phyloP scores from a whole-genome alignment of 2,797 vertebrate species.

The Taeniopygia guttata region DNA sequence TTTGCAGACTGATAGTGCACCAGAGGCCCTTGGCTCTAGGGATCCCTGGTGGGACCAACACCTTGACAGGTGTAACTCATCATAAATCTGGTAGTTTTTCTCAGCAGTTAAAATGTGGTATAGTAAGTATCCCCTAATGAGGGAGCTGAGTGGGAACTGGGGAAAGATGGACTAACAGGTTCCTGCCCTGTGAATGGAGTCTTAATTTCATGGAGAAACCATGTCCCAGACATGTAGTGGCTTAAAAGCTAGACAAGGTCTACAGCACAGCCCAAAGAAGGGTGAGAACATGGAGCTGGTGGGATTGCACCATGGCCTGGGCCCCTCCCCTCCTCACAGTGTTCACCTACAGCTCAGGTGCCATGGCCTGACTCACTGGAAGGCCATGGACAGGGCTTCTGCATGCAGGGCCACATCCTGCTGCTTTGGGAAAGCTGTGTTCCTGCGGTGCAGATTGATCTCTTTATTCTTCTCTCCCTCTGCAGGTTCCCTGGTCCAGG shows the following conservation, averaged over 20 bases:
- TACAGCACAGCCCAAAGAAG: not conserved
- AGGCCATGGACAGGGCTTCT: not conserved
- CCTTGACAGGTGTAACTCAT: not conserved
- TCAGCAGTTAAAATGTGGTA: not conserved
- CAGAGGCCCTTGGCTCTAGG: not conserved
- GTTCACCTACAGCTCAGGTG: not conserved
- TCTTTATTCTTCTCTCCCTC: not conserved
- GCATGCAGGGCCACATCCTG: too few relatives aligned
- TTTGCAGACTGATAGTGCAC: not conserved
- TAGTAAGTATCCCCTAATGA: not conserved
- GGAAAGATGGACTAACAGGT: not conserved
- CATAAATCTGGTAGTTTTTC: not conserved
- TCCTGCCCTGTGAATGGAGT: not conserved
- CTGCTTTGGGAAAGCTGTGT: not conserved
- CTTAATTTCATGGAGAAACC: not conserved
- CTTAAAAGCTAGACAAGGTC: not conserved
- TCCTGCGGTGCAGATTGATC: not conserved
- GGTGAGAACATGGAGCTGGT: not conserved
- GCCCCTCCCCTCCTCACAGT: not conserved
- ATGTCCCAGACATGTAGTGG: not conserved
- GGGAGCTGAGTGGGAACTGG: too few relatives aligned
- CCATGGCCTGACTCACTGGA: rapidly evolving
- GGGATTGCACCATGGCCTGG: not conserved
- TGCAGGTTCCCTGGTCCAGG: not conserved
- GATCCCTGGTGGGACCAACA: not conserved